Base-by-base conservation (phyloP, 2,888 invertebrate species). In the Pammene aurita region DNA sequence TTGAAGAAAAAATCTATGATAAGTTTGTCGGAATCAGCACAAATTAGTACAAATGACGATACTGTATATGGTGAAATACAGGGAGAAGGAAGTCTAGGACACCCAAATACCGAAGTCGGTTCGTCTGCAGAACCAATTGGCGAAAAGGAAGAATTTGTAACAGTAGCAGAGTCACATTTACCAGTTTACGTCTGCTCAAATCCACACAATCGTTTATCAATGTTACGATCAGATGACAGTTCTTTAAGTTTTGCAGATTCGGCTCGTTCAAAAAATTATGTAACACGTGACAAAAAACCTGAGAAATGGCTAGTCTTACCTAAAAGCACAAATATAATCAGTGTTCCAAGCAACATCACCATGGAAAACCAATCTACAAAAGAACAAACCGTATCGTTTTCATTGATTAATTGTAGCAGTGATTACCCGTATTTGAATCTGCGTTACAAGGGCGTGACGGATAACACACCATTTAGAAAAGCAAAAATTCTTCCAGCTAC, bases 41-140 rank as follows among this genome's bases (percentile, higher is more conserved):
- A 56, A 26, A 18, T 46, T 16, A 35, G 55, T 50, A 10, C 34
- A n/a, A 38, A 66, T 14, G 60, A 67, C 10, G n/a, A 35, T 7
- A 42, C 18, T 9, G 35, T 64, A 46, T 50, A 63, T 18, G 75
- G 73, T 60, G 77, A 77, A 74, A 16, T 63, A 38, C 38, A 65
- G 4, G 75, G 67, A 63, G 80, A 80, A 72, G 63, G 68, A 7
- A 77, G 71, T 67, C 77, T 77, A 14, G 75, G 70, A 44, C 89
- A 86, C 77, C 86, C 79, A 5, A 89, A 89, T 73, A 86, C 89
- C 66, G 87, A 87, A 79, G 72, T 72, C 35, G 44, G 74, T 41
- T 71, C 74, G 58, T 72, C 74, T 60, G 72, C 72, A 58, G 72
- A 74, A 5, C 5, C 58, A 13, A 9, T 60, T 46, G 78, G 75